Evolutionary conservation across 2,797 vertebrate genomes (phyloP).

Genomic region (Phoeniculus purpureus): DNA sequence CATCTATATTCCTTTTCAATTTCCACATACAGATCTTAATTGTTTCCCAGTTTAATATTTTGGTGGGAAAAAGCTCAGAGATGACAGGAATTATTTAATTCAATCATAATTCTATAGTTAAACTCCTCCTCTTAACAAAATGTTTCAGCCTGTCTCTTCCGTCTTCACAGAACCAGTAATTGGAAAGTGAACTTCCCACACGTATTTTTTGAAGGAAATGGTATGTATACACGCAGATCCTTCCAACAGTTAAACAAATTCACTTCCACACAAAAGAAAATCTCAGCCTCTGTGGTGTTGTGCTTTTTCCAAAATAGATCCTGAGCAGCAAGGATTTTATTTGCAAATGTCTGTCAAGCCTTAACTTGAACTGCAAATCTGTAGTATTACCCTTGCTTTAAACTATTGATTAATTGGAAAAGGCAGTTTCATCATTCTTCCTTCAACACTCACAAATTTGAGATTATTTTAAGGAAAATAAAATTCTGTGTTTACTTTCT

Average conservation of each 20-base stretch:
- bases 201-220: constrained; percentile 15
- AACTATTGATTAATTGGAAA: not conserved
- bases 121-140: constrained; percentile 11
- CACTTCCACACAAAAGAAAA: constrained; percentile 41
- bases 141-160: constrained; percentile 22
- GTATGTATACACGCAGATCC: not conserved
- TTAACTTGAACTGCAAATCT: not conserved
- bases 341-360: not conserved
- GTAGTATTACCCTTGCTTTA: not conserved
- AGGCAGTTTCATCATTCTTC: not conserved
- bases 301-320: constrained; percentile 13
- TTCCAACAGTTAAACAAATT: constrained; percentile 52
- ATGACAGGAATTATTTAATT: constrained; percentile 26
- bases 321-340: not conserved
- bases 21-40: not conserved
- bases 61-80: constrained; percentile 4
- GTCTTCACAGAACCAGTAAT: not conserved
- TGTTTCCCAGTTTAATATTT: not conserved
- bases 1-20: not conserved
- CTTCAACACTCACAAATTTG: not conserved
- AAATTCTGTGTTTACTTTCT: not conserved
- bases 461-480: not conserved
- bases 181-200: constrained; percentile 2
- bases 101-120: not conserved
- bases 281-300: not conserved